These are phyloP conservation scores for Erannis defoliaria DNA, from an alignment of 2,888 invertebrate genomes.

Conservation along the genomic window DNA sequence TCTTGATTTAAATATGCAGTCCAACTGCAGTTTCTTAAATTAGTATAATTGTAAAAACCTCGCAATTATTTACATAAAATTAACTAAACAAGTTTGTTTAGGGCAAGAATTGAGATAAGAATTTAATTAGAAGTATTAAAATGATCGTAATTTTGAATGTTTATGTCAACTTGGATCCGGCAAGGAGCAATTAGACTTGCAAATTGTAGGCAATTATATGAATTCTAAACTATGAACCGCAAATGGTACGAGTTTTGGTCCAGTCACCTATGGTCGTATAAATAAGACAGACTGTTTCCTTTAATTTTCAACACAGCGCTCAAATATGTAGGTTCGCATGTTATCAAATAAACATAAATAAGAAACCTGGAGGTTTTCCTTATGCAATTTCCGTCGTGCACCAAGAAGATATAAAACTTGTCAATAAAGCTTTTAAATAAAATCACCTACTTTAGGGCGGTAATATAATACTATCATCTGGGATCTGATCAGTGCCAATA, in stretches of 20 bases:
- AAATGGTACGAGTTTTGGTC: constrained; percentile 11
- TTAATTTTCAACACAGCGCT: no score
- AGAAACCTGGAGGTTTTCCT: no score
- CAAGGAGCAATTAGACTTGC: constrained; percentile 27
- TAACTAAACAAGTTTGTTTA: constrained; percentile 7
- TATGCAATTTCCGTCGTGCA: background rate
- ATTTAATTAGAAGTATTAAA: constrained; percentile 16
- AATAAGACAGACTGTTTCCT: background rate
- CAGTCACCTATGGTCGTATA: constrained; percentile 3
- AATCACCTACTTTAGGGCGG: constrained; percentile 40
- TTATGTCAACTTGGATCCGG: constrained; percentile 21
- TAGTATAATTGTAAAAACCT: constrained; percentile 20
- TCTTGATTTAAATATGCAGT: constrained; percentile 35
- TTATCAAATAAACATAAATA: no score
- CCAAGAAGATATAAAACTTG: background rate
- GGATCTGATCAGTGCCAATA: constrained; percentile 54
- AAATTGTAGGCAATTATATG: constrained; percentile 27
- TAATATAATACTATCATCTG: constrained; percentile 47
- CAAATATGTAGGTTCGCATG: background rate
- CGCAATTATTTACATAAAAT: constrained; percentile 8
- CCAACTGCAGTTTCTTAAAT: constrained; percentile 9
- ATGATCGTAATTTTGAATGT: constrained; percentile 16
- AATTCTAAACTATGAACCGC: constrained; percentile 24
- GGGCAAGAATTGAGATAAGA: constrained; percentile 20
- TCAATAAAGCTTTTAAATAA: constrained; percentile 38